These are phyloP conservation scores for Motacilla alba DNA, from an alignment of 2,113 vertebrate species.

Conservation along the genomic window DNA sequence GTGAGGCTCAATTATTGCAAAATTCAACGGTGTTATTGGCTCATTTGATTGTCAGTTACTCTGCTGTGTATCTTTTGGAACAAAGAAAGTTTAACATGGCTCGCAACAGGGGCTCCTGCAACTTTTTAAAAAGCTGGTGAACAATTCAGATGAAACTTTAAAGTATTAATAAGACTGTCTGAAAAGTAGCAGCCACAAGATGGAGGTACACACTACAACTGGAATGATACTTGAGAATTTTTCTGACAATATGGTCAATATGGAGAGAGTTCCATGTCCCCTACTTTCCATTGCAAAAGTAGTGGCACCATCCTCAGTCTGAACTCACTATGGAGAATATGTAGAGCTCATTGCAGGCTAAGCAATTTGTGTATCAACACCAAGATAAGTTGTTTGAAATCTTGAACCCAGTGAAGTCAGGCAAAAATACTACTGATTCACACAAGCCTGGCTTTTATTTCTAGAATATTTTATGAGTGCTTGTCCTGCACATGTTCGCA, in stretches of 20 bases:
- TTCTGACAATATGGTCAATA: neutral
- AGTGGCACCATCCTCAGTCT: neutral
- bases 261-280: neutral
- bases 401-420: neutral
- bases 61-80: neutral
- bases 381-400: neutral
- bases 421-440: neutral
- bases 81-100: neutral
- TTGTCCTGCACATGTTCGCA: neutral
- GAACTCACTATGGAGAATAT: neutral
- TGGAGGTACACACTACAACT: neutral
- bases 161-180: neutral
- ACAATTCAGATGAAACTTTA: neutral
- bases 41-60: neutral
- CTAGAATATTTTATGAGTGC: neutral
- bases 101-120: neutral
- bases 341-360: neutral
- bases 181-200: neutral
- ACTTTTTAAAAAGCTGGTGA: neutral
- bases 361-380: neutral
- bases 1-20: neutral
- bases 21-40: neutral
- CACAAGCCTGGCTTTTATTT: neutral
- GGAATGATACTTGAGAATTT: neutral
- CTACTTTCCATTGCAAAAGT: neutral